phyloP scores from a whole-genome alignment of 2,888 invertebrate species.

The Drosophila kanekoi region DNA sequence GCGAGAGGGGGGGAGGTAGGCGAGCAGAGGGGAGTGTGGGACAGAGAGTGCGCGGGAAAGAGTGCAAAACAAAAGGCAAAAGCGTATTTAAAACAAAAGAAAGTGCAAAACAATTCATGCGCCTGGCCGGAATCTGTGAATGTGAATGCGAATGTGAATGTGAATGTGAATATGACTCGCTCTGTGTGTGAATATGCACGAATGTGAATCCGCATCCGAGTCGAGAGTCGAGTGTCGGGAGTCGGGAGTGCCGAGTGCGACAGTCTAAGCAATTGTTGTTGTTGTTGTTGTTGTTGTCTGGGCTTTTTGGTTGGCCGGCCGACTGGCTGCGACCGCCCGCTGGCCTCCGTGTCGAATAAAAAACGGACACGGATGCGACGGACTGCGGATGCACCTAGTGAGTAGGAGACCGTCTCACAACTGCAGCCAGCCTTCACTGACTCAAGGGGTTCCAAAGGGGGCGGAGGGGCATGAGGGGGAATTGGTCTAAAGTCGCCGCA shows the following conservation, averaged over 20 bases:
- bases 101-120: constrained; percentile 77
- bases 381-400: constrained; percentile 71
- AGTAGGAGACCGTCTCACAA: constrained; percentile 32
- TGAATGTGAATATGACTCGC: constrained; percentile 27
- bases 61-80: constrained; percentile 60
- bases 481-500: constrained; percentile 68
- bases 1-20: not conserved
- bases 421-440: constrained; percentile 6
- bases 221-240: constrained; percentile 8
- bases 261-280: not conserved
- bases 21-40: constrained; percentile 4
- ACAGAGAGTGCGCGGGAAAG: constrained; percentile 10
- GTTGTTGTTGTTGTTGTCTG: constrained; percentile 28
- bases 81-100: constrained; percentile 79
- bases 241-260: constrained; percentile 15
- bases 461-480: not conserved
- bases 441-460: not conserved
- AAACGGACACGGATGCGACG: constrained; percentile 64
- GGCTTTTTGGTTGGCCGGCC: constrained; percentile 34
- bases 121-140: constrained; percentile 57
- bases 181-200: constrained; percentile 29
- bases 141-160: constrained; percentile 11
- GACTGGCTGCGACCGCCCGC: constrained; percentile 55
- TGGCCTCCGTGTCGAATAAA: constrained; percentile 57
- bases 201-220: constrained; percentile 40